Evolutionary conservation across 1,140 invertebrate species (phyloP).

Genomic region (Pseudachorutes palmiensis): DNA sequence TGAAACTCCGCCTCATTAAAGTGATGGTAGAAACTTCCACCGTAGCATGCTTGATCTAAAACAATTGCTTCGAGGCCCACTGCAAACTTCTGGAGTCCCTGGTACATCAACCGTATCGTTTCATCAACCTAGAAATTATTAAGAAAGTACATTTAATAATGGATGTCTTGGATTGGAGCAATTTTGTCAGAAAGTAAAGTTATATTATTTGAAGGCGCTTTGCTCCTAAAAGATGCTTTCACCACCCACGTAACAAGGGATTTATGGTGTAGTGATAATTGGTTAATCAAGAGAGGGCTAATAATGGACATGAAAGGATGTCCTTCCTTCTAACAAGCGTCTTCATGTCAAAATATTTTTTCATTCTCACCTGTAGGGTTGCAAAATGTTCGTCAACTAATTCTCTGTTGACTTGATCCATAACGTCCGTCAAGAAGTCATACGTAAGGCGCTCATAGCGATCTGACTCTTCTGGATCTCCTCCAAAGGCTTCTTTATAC

Average conservation of each 20-base stretch:
- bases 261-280: slow-evolving; percentile 5
- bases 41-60: slow-evolving; percentile 52
- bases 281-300: not conserved
- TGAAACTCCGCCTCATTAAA: slow-evolving; percentile 52
- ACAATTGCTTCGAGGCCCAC: slow-evolving; percentile 59
- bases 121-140: slow-evolving; percentile 49
- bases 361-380: not conserved
- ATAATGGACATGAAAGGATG: not conserved
- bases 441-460: slow-evolving; percentile 47
- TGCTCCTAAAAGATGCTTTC: too few relatives aligned
- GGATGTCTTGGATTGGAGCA: too few relatives aligned
- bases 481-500: slow-evolving; percentile 49
- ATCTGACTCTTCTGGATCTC: slow-evolving; percentile 43
- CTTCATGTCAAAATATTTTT: not conserved
- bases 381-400: slow-evolving; percentile 14
- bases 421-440: slow-evolving; percentile 50
- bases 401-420: slow-evolving; percentile 48
- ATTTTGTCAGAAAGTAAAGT: too few relatives aligned
- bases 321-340: not conserved
- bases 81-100: slow-evolving; percentile 55
- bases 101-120: slow-evolving; percentile 50
- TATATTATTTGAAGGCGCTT: too few relatives aligned
- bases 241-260: not conserved
- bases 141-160: too few relatives aligned
- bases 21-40: slow-evolving; percentile 46